Percentiles rank a stretch among this genome's conserved stretches.
These are phyloP conservation scores for Phalacrocorax pelagicus DNA, from an alignment of 2,113 vertebrate species.

Conservation along the genomic window DNA sequence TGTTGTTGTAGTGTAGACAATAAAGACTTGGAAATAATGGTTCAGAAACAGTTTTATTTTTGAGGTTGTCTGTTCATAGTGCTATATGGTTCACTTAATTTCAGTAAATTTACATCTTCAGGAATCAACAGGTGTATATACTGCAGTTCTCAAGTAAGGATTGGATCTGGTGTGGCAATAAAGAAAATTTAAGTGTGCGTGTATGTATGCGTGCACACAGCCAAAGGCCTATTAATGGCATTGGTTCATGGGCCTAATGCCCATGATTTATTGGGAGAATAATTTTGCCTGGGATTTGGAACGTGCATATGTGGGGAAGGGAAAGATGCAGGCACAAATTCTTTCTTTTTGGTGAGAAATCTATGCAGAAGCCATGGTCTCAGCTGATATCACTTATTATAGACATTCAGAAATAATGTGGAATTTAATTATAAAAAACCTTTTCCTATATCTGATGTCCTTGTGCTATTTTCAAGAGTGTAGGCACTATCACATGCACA, in stretches of 20 bases:
- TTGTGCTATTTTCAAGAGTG: background rate
- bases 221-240: background rate
- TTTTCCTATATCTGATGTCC: background rate
- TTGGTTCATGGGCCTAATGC: background rate
- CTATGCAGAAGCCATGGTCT: background rate
- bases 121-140: background rate
- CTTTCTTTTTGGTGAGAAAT: background rate
- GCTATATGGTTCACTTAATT: background rate
- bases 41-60: background rate
- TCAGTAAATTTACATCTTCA: background rate
- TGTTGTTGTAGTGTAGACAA: background rate
- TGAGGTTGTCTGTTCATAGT: background rate
- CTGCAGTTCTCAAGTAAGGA: background rate
- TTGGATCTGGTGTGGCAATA: background rate
- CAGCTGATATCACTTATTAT: background rate
- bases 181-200: background rate
- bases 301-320: background rate
- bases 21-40: background rate
- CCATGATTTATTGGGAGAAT: background rate
- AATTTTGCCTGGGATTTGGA: background rate
- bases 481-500: background rate
- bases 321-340: background rate
- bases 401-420: background rate
- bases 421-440: background rate
- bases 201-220: rapidly evolving